Base-by-base conservation (phyloP, 2,113 vertebrate species). In the Nothoprocta pentlandii region DNA sequence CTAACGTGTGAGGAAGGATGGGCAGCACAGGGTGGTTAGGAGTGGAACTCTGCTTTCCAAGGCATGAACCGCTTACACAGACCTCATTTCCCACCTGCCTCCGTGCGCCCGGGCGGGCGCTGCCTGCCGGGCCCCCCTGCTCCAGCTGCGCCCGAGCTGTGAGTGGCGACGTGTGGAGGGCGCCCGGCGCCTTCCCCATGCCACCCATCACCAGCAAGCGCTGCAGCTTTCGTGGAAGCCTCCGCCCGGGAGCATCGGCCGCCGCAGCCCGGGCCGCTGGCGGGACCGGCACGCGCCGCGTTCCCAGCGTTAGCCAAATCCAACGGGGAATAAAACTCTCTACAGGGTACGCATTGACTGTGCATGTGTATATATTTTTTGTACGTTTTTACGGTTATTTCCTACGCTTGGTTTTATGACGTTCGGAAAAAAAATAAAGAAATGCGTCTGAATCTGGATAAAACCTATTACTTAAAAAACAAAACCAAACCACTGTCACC, bases 301-400 rank as follows among this genome's bases (percentile, higher is more conserved):
- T 49, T 59, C 54, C 77, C 54, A 11, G 81, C 46, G 32, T 25
- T 30, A 88, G 96, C 91, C 95, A 59, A 92, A 92, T 82, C 75
- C 92, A 54, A 74, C 0, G 3, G 90, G 91, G 87, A 92, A 94
- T 77, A 67, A 89, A 66, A 10, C 85, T 92, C 58, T 88, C 89
- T 84, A 95, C 96, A 97, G 97, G 97, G 97, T 97, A 93, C 69
- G n/a, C 87, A 36, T 95, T 89, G 96, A 82, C 84, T 92, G 64
- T 90, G 62, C 85, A 94, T 58, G 91, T 95, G 64, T 88, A 96
- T 94, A 96, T 94, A 92, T 97, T 96, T 97, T 39, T 97, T 98
- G 96, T 98, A 97, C 75, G 23, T 97, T 98, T 98, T 96, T 97
- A 98, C 85, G 47, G 68, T 85, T 95, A 15, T 95, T 95, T 96